Evolutionary conservation across 2,113 vertebrate species (phyloP).

Genomic region (Cisticola juncidis): DNA sequence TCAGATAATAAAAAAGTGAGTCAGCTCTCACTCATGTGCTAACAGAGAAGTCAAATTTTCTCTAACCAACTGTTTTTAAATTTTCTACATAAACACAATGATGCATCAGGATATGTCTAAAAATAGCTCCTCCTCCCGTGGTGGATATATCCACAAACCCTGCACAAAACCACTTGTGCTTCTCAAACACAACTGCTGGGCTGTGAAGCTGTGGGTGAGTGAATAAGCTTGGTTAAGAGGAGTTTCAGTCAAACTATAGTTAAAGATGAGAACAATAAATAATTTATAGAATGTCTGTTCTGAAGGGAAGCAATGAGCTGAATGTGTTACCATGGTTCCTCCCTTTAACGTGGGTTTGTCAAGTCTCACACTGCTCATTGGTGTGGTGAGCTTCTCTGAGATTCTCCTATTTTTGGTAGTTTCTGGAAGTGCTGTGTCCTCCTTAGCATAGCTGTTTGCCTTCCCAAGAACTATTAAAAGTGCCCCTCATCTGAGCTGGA

Average conservation of each 20-base stretch:
- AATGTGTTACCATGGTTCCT: background rate
- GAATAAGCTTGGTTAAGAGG: background rate
- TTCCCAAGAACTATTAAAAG: background rate
- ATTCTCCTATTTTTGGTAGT: background rate
- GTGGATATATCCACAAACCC: conserved; percentile 18
- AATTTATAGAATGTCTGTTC: background rate
- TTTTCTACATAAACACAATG: conserved; percentile 55
- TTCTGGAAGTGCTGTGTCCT: background rate
- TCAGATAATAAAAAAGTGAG: conserved; percentile 51
- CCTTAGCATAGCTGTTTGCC: background rate
- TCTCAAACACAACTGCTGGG: background rate
- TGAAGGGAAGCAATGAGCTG: background rate
- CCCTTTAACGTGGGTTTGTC: background rate
- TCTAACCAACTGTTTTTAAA: conserved; percentile 42
- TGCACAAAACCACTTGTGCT: conserved; percentile 2
- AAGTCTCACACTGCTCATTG: rapidly evolving
- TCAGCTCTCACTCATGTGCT: conserved; percentile 38
- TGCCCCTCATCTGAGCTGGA: background rate
- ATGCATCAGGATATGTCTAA: conserved; percentile 32
- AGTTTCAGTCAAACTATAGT: background rate
- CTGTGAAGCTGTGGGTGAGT: background rate
- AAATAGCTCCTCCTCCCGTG: background rate
- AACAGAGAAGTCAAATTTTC: conserved; percentile 6
- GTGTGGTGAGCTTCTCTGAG: background rate
- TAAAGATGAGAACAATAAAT: background rate